Percentiles rank a stretch among this genome's conserved stretches.
These are phyloP conservation scores for Pseudorectes ferrugineus DNA, from an alignment of 2,113 vertebrate genomes.

Conservation along the genomic window DNA sequence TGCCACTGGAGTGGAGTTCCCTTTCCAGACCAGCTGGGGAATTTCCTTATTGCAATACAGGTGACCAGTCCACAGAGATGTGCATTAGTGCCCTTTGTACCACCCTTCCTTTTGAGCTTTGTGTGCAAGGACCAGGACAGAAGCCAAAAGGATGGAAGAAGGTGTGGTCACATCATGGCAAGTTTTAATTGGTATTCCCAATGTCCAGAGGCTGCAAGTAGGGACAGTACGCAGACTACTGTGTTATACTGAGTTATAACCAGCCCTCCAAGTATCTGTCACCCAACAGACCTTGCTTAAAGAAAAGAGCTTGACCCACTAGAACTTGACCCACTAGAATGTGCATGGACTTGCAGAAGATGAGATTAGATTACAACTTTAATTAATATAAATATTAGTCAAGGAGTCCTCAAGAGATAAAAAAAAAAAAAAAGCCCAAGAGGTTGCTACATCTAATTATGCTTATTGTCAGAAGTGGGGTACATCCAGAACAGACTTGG, in stretches of 20 bases:
- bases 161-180: not conserved
- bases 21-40: not conserved
- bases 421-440: not conserved
- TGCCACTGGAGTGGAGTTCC: not conserved
- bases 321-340: not conserved
- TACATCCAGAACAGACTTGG: not conserved
- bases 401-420: not conserved
- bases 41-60: not conserved
- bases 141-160: not conserved
- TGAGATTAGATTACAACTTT: not conserved
- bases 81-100: not conserved
- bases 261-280: not conserved
- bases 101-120: not conserved
- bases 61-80: not conserved
- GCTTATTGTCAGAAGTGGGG: not conserved
- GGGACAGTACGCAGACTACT: not conserved
- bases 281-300: not conserved
- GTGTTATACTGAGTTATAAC: not conserved
- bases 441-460: not conserved
- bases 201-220: not conserved
- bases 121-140: not conserved
- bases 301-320: not conserved
- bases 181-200: not conserved
- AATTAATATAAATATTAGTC: not conserved
- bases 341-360: not conserved